These are phyloP conservation scores for Agrypnia vestita DNA, from an alignment of 1,140 invertebrate species.

Conservation along the genomic window DNA sequence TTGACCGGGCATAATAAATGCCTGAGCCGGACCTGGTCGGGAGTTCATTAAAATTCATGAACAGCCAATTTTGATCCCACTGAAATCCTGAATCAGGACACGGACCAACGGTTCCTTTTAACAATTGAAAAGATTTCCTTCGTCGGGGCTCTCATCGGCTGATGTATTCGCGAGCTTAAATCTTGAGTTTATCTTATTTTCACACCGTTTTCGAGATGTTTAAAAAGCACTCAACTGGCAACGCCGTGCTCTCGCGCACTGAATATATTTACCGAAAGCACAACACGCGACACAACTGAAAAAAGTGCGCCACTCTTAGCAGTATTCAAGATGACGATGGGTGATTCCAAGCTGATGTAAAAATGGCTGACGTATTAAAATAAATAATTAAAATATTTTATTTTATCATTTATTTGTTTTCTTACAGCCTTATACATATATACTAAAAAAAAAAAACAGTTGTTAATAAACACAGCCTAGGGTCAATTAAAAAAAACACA, in stretches of 20 bases:
- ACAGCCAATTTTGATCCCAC: neutral
- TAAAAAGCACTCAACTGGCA: constrained; percentile 13
- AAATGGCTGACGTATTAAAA: neutral
- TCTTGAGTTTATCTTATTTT: constrained; percentile 17
- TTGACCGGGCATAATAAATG: too few relatives aligned
- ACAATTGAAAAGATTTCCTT: constrained; percentile 5
- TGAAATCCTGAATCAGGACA: neutral
- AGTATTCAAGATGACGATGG: neutral
- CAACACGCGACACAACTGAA: constrained; percentile 28
- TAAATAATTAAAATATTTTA: too few relatives aligned
- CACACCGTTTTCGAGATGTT: constrained; percentile 25
- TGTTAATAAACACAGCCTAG: too few relatives aligned
- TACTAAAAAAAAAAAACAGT: too few relatives aligned
- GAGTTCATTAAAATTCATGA: neutral
- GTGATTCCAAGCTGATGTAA: neutral
- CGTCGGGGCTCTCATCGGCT: neutral
- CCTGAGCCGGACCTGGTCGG: neutral
- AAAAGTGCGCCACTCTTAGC: neutral
- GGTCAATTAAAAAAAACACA: too few relatives aligned
- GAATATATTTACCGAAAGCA: constrained; percentile 11
- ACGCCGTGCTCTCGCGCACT: neutral
- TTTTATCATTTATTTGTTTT: too few relatives aligned
- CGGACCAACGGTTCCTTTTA: constrained; percentile 1
- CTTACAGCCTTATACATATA: too few relatives aligned
- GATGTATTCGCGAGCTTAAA: constrained; percentile 19